Conservation (phyloP, 2,797 vertebrate species). For the Scyliorhinus canicula region DNA sequence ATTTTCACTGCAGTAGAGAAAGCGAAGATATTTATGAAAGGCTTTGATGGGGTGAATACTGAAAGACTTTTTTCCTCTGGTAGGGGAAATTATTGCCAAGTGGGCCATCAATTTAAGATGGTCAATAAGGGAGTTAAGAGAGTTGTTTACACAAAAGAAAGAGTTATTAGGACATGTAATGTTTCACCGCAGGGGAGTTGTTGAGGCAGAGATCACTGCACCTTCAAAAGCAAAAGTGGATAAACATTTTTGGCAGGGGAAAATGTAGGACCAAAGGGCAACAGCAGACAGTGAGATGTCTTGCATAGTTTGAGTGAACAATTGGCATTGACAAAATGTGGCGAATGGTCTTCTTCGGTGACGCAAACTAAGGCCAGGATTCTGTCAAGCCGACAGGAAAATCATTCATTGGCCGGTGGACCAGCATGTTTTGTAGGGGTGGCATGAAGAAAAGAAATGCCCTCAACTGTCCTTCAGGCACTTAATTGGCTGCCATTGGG, state of each 20-base stretch:
- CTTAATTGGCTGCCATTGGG: no score
- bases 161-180: background rate
- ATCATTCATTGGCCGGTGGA: no score
- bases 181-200: background rate
- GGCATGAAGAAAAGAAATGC: no score
- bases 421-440: no score
- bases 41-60: background rate
- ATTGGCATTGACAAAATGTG: background rate
- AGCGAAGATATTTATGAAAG: background rate
- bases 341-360: background rate
- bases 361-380: background rate
- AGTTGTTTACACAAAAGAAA: background rate
- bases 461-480: no score
- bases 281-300: background rate
- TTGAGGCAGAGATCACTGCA: background rate
- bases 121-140: background rate
- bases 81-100: background rate
- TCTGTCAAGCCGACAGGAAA: no score
- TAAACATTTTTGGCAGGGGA: background rate
- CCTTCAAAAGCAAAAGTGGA: background rate
- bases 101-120: no score
- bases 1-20: background rate
- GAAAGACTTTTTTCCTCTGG: no score
- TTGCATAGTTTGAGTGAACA: background rate
- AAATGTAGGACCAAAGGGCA: background rate